These are phyloP conservation scores for Lepilemur septentrionalis DNA, from an alignment of 2,797 vertebrate genomes.

Conservation along the genomic window DNA sequence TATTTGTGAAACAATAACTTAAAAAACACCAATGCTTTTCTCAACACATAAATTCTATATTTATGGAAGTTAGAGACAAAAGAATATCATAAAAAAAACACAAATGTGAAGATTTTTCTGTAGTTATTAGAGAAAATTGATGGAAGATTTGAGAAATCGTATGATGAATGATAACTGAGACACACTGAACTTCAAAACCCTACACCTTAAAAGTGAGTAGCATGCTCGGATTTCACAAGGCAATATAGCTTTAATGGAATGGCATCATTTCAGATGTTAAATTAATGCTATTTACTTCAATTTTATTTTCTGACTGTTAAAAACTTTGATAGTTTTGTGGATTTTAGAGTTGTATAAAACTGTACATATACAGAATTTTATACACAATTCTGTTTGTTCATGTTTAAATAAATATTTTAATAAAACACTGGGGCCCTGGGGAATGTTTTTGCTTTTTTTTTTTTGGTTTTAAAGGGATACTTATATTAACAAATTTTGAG, in stretches of 20 bases:
- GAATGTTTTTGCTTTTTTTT: neutral
- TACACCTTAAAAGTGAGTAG: neutral
- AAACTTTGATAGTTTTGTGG: neutral
- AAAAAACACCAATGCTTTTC: neutral
- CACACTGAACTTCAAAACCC: neutral
- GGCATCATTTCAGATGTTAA: neutral
- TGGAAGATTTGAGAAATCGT: neutral
- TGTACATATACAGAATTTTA: neutral
- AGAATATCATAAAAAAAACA: neutral
- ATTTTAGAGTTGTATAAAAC: conserved; percentile 24
- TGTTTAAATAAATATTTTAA: conserved; percentile 4
- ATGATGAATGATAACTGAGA: neutral
- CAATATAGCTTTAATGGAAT: neutral
- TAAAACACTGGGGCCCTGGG: neutral
- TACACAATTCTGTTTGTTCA: neutral
- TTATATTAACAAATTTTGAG: neutral
- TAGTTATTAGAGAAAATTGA: neutral
- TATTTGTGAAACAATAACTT: neutral
- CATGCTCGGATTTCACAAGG: neutral
- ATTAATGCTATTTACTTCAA: neutral
- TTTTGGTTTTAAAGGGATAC: neutral
- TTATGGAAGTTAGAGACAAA: conserved; percentile 13
- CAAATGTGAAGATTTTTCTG: neutral
- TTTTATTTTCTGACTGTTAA: conserved; percentile 35
- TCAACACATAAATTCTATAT: neutral